Percentiles rank a stretch among this genome's conserved stretches.
Evolutionary conservation across 92 coral and sea anemone genomes (phyloP).

Genomic region (Epizoanthus stellaris): DNA sequence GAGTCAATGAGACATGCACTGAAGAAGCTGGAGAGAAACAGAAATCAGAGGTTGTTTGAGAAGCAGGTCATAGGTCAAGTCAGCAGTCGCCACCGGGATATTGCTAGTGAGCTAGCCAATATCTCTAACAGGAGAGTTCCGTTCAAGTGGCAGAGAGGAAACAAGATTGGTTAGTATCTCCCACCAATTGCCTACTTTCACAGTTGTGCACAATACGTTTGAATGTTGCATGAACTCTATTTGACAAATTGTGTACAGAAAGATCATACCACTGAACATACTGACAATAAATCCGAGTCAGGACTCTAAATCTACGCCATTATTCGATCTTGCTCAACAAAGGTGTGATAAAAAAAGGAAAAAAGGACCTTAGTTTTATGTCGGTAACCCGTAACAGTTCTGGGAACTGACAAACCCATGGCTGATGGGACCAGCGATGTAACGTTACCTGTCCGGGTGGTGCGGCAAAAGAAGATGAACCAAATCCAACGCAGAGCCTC

Average conservation of each 20-base stretch:
- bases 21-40: conserved; percentile 61
- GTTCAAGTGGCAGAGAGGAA: conserved; percentile 99
- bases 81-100: conserved; percentile 87
- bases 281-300: no score
- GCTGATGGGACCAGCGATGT: no score
- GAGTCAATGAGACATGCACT: conserved; percentile 73
- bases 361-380: no score
- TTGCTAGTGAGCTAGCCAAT: conserved; percentile 90
- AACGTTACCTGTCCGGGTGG: no score
- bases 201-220: neutral
- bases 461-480: no score
- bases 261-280: no score
- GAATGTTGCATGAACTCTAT: neutral
- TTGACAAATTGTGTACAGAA: neutral
- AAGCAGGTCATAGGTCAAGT: conserved; percentile 84
- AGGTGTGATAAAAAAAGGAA: no score
- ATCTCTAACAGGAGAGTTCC: conserved; percentile 93
- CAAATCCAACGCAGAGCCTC: no score
- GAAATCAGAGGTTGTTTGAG: conserved; percentile 66
- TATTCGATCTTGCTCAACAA: no score
- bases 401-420: no score
- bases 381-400: no score
- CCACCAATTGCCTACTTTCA: neutral
- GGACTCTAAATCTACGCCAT: no score
- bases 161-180: conserved; percentile 82